phyloP scores from a whole-genome alignment of 2,113 vertebrate species.

The Psittacus erithacus region DNA sequence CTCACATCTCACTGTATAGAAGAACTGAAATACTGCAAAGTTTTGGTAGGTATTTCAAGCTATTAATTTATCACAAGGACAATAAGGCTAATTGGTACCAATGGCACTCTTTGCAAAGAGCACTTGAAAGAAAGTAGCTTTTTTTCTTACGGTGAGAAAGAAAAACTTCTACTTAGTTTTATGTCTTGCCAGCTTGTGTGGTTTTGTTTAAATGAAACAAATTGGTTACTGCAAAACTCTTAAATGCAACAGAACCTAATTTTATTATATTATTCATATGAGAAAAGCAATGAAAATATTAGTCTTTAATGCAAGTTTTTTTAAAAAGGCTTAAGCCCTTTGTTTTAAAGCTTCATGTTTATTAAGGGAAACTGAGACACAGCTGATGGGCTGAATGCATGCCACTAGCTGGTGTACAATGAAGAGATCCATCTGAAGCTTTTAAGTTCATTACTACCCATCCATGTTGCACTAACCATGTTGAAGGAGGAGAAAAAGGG shows the following conservation, averaged over 20 bases:
- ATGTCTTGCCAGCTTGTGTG: neutral
- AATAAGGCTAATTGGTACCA: neutral
- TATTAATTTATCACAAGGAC: neutral
- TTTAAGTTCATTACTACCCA: neutral
- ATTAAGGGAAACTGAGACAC: neutral
- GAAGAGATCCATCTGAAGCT: neutral
- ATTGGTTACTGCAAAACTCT: neutral
- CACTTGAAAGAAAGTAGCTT: neutral
- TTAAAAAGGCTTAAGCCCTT: neutral
- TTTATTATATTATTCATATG: neutral
- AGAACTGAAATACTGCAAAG: neutral
- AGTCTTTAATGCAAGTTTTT: neutral
- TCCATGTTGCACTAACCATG: neutral
- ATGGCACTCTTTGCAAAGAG: neutral
- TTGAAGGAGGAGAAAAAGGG: neutral
- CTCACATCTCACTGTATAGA: neutral
- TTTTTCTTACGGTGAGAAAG: neutral
- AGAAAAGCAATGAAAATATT: neutral
- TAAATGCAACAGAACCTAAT: neutral
- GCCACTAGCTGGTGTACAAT: neutral
- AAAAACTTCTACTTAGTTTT: neutral
- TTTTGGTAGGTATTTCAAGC: neutral
- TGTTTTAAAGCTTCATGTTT: neutral
- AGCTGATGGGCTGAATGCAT: neutral
- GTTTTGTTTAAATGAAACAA: neutral